A percentile compares a stretch with the other conserved stretches of the same genome.
phyloP scores from a whole-genome alignment of 2,113 vertebrate species.

The Mastomys coucha region DNA sequence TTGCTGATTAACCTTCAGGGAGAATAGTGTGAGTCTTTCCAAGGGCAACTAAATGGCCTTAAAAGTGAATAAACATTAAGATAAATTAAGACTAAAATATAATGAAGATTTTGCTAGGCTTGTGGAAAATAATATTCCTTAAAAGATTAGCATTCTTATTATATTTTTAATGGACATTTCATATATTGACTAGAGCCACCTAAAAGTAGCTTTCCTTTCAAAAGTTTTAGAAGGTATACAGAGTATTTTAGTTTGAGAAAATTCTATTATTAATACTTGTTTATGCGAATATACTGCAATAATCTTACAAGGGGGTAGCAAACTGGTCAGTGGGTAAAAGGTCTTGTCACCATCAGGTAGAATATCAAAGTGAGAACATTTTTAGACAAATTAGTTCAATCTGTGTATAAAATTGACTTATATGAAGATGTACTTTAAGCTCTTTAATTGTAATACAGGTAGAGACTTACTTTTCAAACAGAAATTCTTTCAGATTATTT shows the following conservation, averaged over 20 bases:
- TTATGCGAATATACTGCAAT: constrained; percentile 36
- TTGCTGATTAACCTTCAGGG: constrained; percentile 73
- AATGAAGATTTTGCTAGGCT: constrained; percentile 39
- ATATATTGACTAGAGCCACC: constrained; percentile 39
- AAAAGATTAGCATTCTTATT: constrained; percentile 54
- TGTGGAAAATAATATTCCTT: constrained; percentile 48
- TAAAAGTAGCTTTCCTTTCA: constrained; percentile 48
- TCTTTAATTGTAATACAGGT: constrained; percentile 52
- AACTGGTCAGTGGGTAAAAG: background rate
- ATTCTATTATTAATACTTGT: constrained; percentile 46
- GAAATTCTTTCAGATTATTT: background rate
- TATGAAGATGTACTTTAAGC: constrained; percentile 3
- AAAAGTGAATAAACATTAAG: constrained; percentile 69
- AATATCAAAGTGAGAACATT: constrained; percentile 48
- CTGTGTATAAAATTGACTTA: constrained; percentile 28
- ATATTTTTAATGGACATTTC: constrained; percentile 2
- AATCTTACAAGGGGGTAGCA: background rate
- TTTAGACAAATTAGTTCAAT: constrained; percentile 30
- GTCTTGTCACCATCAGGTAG: background rate
- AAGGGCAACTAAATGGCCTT: constrained; percentile 66
- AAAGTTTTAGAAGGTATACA: constrained; percentile 40
- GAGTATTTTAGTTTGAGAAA: constrained; percentile 46
- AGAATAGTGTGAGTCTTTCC: constrained; percentile 62
- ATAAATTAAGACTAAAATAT: constrained; percentile 59
- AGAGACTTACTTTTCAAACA: background rate